Percentiles rank a stretch among this genome's conserved stretches.
phyloP scores from a whole-genome alignment of 2,888 invertebrate species.

The Cryptus armator region DNA sequence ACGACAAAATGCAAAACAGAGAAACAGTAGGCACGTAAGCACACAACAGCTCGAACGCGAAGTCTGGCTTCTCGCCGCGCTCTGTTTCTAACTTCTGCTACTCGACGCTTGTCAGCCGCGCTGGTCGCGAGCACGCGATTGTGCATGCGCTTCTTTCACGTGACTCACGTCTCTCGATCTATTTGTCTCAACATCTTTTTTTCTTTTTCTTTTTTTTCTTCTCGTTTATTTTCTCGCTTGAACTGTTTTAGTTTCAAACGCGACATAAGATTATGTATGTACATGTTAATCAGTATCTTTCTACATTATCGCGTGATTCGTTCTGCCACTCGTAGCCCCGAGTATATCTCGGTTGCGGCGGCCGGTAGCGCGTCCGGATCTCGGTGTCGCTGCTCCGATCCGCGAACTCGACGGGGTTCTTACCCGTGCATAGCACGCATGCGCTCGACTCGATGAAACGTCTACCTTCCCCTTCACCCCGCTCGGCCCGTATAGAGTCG shows the following conservation, averaged over 20 bases:
- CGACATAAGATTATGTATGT: too few species aligned
- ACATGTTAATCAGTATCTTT: neutral
- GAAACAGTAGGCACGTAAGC: neutral
- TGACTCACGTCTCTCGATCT: too few species aligned
- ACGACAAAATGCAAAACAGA: neutral
- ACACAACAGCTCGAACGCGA: neutral
- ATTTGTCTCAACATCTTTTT: too few species aligned
- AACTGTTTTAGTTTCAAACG: too few species aligned
- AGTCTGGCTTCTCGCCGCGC: neutral
- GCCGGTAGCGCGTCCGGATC: conserved; percentile 17
- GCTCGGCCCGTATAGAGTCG: conserved; percentile 29
- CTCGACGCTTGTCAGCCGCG: too few species aligned
- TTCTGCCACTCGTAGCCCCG: neutral
- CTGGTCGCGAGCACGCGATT: too few species aligned
- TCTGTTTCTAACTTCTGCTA: too few species aligned
- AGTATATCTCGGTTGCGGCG: neutral
- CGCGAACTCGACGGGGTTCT: conserved; percentile 1
- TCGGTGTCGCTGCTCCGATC: conserved; percentile 18
- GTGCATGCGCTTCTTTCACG: too few species aligned
- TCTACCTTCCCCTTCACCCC: conserved; percentile 10
- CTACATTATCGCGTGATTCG: neutral
- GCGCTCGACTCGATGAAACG: conserved; percentile 7
- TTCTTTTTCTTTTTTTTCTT: too few species aligned
- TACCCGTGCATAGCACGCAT: neutral
- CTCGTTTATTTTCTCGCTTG: too few species aligned